These are phyloP conservation scores for Myrmecophaga tridactyla DNA, from an alignment of 2,113 vertebrate species.

Conservation along the genomic window DNA sequence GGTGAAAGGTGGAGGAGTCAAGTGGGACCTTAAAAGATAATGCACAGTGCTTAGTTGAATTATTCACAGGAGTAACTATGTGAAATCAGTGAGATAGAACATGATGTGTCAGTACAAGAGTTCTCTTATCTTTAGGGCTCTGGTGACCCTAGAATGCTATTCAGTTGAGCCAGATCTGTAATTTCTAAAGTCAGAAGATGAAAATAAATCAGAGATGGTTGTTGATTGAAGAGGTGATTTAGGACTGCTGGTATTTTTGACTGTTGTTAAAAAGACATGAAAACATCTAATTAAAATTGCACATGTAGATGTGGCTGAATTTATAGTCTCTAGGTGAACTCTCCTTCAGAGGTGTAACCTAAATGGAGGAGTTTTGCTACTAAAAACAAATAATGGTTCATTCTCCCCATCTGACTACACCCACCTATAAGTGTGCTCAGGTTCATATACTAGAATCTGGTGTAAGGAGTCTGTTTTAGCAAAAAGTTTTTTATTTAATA, in stretches of 20 bases:
- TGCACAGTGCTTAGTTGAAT: not conserved
- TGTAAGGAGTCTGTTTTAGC: not conserved
- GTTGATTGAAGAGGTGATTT: not conserved
- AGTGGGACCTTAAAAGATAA: not conserved
- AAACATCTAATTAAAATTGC: not conserved
- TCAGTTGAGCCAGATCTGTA: not conserved
- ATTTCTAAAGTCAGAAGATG: not conserved
- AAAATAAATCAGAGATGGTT: not conserved
- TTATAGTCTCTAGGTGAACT: not conserved
- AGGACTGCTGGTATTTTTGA: slow-evolving; percentile 6
- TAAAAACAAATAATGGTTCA: not conserved
- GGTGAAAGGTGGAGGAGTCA: not conserved
- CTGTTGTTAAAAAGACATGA: not conserved
- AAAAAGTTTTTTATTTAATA: not conserved
- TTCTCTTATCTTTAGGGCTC: not conserved
- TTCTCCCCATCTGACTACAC: too few species aligned
- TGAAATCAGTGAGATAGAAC: not conserved
- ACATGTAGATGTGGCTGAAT: not conserved
- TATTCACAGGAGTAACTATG: not conserved
- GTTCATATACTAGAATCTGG: not conserved
- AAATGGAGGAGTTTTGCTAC: not conserved
- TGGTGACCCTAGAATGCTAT: not conserved
- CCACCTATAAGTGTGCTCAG: not conserved
- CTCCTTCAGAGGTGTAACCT: not conserved
- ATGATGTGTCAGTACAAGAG: not conserved